Conservation (phyloP, 30 jellyfish, hydroid and myxozoan genomes). For the Pseudorhiza aurosa region DNA sequence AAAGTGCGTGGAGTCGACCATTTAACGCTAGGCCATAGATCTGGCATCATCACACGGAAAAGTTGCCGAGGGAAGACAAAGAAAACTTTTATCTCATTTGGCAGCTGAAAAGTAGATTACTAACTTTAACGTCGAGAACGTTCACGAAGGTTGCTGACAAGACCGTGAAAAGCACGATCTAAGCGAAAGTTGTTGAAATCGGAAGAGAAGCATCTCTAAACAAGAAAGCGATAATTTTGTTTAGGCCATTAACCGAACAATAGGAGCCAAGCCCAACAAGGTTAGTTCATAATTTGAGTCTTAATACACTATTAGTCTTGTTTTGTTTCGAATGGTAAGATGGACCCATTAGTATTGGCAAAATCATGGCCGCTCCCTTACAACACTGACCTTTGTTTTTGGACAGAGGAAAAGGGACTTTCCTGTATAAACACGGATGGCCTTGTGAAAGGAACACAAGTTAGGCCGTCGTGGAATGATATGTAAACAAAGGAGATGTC, state of each 20-base stretch:
- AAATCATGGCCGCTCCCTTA: constrained; percentile 2
- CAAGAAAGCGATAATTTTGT: not conserved
- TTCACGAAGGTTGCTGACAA: no score
- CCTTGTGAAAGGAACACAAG: not conserved
- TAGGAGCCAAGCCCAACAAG: not conserved
- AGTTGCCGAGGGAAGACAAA: not conserved
- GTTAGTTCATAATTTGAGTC: not conserved
- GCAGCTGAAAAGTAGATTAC: not conserved
- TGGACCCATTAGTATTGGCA: not conserved
- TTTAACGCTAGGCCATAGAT: not conserved
- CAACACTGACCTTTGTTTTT: not conserved
- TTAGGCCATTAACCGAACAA: not conserved
- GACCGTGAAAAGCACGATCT: not conserved
- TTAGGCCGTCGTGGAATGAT: not conserved
- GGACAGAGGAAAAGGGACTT: not conserved
- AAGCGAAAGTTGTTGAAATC: not conserved
- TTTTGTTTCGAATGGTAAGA: not conserved
- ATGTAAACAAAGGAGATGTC: not conserved
- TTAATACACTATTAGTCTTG: not conserved
- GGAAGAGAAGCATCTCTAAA: not conserved
- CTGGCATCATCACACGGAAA: constrained; percentile 10
- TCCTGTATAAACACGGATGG: not conserved
- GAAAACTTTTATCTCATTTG: not conserved
- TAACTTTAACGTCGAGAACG: no score
- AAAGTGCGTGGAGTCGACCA: not conserved